Base-by-base conservation (phyloP, 30 jellyfish, hydroid and myxozoan species). In the Catostylus mosaicus region DNA sequence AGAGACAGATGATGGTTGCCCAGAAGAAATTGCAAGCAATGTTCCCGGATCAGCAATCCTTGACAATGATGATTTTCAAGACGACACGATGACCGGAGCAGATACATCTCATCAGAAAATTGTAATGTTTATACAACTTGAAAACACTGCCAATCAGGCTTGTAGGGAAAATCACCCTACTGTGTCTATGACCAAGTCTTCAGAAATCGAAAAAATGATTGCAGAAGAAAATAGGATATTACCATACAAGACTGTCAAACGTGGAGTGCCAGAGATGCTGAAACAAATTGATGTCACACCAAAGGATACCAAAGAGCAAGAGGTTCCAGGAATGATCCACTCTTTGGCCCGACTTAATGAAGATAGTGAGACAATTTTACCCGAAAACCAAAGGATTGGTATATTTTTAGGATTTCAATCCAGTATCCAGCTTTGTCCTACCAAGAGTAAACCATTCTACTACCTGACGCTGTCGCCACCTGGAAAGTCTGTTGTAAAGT, bases 61-160 rank as follows among this genome's bases (percentile, higher is more conserved):
- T 30, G 79, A 76, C 88, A 76, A 76, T 40, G 88, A 76, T 76
- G 79, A 76, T 40, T 76, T 50, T 57, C 36, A 76, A 51, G 88
- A 76, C 45, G 88, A 76, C 64, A 61, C 78, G 23, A 57, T 56
- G 61, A 57, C 79, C 34, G 77, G 88, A 27, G 78, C 79, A 51
- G 88, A 57, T 18, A 76, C 88, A 51, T 76, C 88, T 30, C 88
- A 75, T 40, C 79, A 78, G 78, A 76, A 77, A 33, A 76, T 52
- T 57, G 63, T 76, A 45, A 62, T 78, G 80, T 60, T 78, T 65
- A 59, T 60, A 26, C 76, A 62, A 48, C 81, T 68, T 31, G 89
- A 62, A 63, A n/a, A n/a, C n/a, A n/a, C n/a, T n/a, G n/a, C n/a
- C n/a, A n/a, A n/a, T n/a, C n/a, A n/a, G n/a, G 60, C 37, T 50